Percentiles rank a stretch among this genome's conserved stretches.
Conservation (phyloP, 2,888 invertebrate species). For the Lithosia quadra region DNA sequence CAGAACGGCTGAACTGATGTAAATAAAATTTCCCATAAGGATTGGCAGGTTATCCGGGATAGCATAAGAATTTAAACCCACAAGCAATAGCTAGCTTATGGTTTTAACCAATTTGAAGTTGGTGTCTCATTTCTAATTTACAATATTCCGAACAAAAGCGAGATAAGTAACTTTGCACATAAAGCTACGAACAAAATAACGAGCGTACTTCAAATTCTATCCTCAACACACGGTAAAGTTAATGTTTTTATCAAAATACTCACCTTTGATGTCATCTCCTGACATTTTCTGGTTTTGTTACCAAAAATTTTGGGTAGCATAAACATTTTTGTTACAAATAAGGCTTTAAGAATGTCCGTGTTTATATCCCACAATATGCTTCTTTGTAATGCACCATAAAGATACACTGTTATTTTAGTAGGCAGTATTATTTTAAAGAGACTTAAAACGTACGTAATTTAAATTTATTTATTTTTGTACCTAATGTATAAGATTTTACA, state of each 20-base stretch:
- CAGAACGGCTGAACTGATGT: no score
- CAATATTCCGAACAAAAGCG: background rate
- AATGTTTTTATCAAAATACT: slow-evolving; percentile 47
- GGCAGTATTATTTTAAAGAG: background rate
- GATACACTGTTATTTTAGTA: background rate
- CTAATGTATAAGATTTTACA: background rate
- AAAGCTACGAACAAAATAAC: slow-evolving; percentile 14
- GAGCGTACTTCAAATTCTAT: slow-evolving; percentile 16
- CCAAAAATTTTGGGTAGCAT: slow-evolving; percentile 12
- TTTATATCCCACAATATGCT: background rate
- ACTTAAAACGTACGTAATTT: background rate
- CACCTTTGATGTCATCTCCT: slow-evolving; percentile 38
- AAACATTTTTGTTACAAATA: slow-evolving; percentile 22
- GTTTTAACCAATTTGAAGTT: background rate
- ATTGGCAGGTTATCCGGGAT: background rate
- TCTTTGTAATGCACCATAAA: slow-evolving; percentile 7
- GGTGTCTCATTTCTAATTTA: background rate
- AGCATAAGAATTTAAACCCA: background rate
- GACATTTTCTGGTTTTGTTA: slow-evolving; percentile 19
- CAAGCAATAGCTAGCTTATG: no score
- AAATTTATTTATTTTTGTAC: background rate
- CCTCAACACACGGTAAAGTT: slow-evolving; percentile 27
- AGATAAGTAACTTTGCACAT: slow-evolving; percentile 15
- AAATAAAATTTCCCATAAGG: background rate
- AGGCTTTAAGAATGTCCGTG: slow-evolving; percentile 13